A percentile compares a stretch with the other conserved stretches of the same genome.
phyloP scores from a whole-genome alignment of 2,888 invertebrate genomes.

The Zootermopsis nevadensis region DNA sequence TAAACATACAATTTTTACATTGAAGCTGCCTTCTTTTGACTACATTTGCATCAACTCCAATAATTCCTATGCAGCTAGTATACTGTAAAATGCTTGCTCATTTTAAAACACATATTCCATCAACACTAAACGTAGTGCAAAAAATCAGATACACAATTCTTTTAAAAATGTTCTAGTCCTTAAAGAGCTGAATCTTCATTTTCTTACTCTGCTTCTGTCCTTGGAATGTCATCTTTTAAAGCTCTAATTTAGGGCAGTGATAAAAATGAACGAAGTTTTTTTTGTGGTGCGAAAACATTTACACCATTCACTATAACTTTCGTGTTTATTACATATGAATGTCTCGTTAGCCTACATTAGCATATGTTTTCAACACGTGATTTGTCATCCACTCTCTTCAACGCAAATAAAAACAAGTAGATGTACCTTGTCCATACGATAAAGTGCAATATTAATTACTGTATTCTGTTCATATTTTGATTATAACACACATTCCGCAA shows the following conservation, averaged over 20 bases:
- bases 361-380: neutral
- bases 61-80: slow-evolving; percentile 22
- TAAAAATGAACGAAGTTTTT: slow-evolving; percentile 41
- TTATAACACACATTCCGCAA: slow-evolving; percentile 18
- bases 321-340: neutral
- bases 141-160: slow-evolving; percentile 22
- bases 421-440: neutral
- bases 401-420: slow-evolving; percentile 5
- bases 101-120: slow-evolving; percentile 38
- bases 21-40: slow-evolving; percentile 15
- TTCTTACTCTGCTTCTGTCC: neutral
- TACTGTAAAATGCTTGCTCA: slow-evolving; percentile 30
- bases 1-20: slow-evolving; percentile 22
- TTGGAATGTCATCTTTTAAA: slow-evolving; percentile 35
- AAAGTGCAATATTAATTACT: slow-evolving; percentile 28
- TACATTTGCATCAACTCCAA: slow-evolving; percentile 11
- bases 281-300: slow-evolving; percentile 22
- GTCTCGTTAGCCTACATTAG: neutral
- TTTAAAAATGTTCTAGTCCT: neutral
- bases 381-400: neutral
- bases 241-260: slow-evolving; percentile 42
- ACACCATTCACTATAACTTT: slow-evolving; percentile 36
- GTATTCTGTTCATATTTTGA: slow-evolving; percentile 8
- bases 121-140: slow-evolving; percentile 36
- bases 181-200: slow-evolving; percentile 1